phyloP scores from a whole-genome alignment of 2,888 invertebrate genomes.

The Cabera pusaria region DNA sequence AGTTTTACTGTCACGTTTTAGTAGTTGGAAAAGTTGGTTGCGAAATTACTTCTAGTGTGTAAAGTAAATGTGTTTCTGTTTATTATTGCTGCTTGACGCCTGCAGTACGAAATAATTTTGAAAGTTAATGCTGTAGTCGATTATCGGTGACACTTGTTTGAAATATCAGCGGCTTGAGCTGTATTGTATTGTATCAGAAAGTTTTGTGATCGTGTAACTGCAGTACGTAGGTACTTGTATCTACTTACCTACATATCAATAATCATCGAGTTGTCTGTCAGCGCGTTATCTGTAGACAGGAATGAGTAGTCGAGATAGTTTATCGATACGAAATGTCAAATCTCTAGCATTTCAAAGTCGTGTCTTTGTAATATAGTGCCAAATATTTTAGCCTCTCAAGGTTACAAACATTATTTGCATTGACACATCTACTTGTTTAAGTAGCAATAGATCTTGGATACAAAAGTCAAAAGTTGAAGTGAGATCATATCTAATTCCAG shows the following conservation, averaged over 20 bases:
- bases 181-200: no score
- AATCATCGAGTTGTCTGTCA: constrained; percentile 8
- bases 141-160: no score
- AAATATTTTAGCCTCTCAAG: constrained; percentile 16
- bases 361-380: constrained; percentile 17
- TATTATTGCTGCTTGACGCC: not conserved
- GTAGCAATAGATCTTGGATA: constrained; percentile 13
- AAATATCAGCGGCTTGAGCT: no score
- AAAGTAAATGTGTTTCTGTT: constrained; percentile 12
- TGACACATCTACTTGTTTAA: constrained; percentile 6
- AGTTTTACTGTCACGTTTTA: constrained; percentile 27
- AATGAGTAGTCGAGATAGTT: constrained; percentile 17
- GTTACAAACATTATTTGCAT: constrained; percentile 7
- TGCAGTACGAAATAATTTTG: constrained; percentile 1
- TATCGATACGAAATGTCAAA: constrained; percentile 18
- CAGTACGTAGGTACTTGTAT: no score
- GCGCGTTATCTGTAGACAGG: constrained; percentile 15
- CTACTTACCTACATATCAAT: no score
- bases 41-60: constrained; percentile 18
- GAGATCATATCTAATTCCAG: constrained; percentile 14
- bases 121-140: no score
- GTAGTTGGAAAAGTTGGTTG: constrained; percentile 23
- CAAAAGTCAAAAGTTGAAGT: constrained; percentile 12
- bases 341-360: constrained; percentile 21
- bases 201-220: no score